Evolutionary conservation across 2,888 invertebrate species (phyloP).

Genomic region (Autographa pulchrina): DNA sequence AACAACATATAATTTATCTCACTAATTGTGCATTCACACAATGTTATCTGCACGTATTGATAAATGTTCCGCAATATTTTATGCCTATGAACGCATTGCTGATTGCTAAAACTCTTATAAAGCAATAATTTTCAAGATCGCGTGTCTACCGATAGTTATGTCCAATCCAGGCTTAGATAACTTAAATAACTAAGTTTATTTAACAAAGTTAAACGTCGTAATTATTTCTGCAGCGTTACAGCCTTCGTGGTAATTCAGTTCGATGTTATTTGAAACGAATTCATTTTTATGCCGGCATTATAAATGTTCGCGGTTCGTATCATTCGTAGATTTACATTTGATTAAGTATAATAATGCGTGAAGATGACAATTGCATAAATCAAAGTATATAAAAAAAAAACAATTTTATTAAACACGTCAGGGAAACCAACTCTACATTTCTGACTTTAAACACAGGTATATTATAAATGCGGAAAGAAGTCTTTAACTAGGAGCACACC

Average conservation of each 20-base stretch:
- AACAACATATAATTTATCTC: constrained; percentile 1
- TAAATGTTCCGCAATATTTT: background rate
- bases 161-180: constrained; percentile 35
- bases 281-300: constrained; percentile 11
- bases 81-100: background rate
- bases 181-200: constrained; percentile 37
- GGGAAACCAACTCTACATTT: background rate
- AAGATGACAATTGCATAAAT: background rate
- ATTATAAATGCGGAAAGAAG: background rate
- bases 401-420: background rate
- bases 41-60: constrained; percentile 8
- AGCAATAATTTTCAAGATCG: constrained; percentile 34
- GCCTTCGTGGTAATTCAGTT: constrained; percentile 36
- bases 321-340: background rate
- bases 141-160: constrained; percentile 47
- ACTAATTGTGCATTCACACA: background rate
- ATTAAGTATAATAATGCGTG: constrained; percentile 13
- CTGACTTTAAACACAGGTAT: background rate
- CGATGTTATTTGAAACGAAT: constrained; percentile 25
- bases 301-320: background rate
- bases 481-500: constrained; percentile 20
- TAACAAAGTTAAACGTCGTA: constrained; percentile 26
- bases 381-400: background rate
- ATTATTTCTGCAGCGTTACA: constrained; percentile 39
- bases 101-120: constrained; percentile 12